Evolutionary conservation across 2,113 vertebrate genomes (phyloP), one percentile per base, ranked within the genome.

Genomic region (Ursus arctos): DNA sequence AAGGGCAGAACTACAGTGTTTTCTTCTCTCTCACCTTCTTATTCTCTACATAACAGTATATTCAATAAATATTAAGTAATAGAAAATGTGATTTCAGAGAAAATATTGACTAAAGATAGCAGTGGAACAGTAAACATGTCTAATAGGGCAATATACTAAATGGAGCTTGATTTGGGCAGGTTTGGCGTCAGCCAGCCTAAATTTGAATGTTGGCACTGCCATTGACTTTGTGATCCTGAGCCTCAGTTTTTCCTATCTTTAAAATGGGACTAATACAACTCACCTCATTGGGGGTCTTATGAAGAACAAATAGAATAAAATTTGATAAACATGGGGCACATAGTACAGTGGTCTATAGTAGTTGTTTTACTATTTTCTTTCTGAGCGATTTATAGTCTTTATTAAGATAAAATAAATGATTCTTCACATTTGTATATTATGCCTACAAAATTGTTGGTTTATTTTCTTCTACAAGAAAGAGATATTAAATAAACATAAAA

Each of bases 281-380:
- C 77, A 69, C 6, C 7, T 91, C 47, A 53, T 0, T 82, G 4
- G 0, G 0, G 59, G 4, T 90, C 33, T 81, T 49, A 67, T 13
- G 31, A 67, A 10, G 24, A 51, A 55, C 47, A 89, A 21, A 79
- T 49, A 95, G 22, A 16, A 84, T 89, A 91, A 43, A 43, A 65
- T 71, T 94, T 80, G 59, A 79, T 24, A 61, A 92, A 92, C 7
- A 19, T 13, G 47, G 10, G 11, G 1, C 11, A 65, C 9, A 57
- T 51, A 51, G 33, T 59, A 69, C 4, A 19, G 10, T 91, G 22
- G 36, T 90, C 43, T 81, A 0, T 28, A 85, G 43, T 67, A 61
- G 5, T 57, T 87, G 72, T 14, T 88, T 91, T 28, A 21, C 6
- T 84, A 61, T 71, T 96, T 84, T 97, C 6, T 43, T 97, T 79